A percentile compares a stretch with the other conserved stretches of the same genome.
These are phyloP conservation scores for Dicyrtomina minuta DNA, from an alignment of 2,888 invertebrate genomes.

Conservation along the genomic window DNA sequence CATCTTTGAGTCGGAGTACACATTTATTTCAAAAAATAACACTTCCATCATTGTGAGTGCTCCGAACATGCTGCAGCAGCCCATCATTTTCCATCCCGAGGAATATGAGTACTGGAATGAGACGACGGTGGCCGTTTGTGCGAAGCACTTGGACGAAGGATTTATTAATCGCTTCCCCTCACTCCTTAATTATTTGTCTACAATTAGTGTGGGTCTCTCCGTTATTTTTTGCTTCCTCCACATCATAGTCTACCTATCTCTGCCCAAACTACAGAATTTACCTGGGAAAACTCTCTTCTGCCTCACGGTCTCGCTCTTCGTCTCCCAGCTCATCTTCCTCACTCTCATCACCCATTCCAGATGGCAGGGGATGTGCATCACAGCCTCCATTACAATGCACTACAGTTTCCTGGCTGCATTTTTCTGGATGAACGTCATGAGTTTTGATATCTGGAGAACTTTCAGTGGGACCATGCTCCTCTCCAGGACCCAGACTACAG, in stretches of 20 bases:
- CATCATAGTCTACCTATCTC: conserved; percentile 55
- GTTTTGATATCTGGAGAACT: conserved; percentile 58
- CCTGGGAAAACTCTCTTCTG: conserved; percentile 58
- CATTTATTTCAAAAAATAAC: conserved; percentile 33
- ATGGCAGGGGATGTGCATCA: conserved; percentile 47
- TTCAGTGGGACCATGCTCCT: conserved; percentile 53
- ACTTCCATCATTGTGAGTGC: conserved; percentile 49
- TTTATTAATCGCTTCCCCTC: conserved; percentile 47
- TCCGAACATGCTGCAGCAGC: conserved; percentile 14
- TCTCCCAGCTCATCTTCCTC: conserved; percentile 57
- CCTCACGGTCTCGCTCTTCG: conserved; percentile 56
- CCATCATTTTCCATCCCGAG: conserved; percentile 21
- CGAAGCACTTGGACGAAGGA: conserved; percentile 32
- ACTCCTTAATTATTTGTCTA: conserved; percentile 54
- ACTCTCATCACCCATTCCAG: conserved; percentile 43
- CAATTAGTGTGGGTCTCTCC: conserved; percentile 56
- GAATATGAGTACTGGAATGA: conserved; percentile 52
- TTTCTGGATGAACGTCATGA: conserved; percentile 60
- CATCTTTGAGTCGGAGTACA: conserved; percentile 44
- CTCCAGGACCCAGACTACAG: conserved; percentile 1
- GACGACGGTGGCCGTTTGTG: conserved; percentile 51
- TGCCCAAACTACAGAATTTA: conserved; percentile 56
- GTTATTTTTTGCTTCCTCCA: conserved; percentile 55
- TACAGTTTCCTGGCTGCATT: conserved; percentile 58
- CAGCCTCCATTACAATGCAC: conserved; percentile 56